These are phyloP conservation scores for Monochamus alternatus DNA, from an alignment of 2,888 invertebrate genomes.

Conservation along the genomic window DNA sequence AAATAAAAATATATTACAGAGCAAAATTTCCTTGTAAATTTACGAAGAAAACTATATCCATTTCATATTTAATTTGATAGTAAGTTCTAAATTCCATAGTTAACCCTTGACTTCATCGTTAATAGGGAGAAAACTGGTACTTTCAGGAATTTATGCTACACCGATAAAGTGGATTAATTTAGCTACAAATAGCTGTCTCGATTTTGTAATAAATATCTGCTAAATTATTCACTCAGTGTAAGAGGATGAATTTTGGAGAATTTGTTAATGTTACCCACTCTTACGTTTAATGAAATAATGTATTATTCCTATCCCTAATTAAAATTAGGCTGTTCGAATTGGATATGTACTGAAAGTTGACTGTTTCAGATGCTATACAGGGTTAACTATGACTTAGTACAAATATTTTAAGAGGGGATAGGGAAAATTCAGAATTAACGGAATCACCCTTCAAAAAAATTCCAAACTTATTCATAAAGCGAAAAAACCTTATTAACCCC, in stretches of 20 bases:
- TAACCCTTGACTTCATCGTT: slow-evolving; percentile 12
- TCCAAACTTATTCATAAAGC: no score
- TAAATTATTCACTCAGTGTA: neutral
- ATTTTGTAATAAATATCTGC: neutral
- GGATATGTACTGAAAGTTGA: no score
- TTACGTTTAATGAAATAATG: neutral
- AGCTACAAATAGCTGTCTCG: neutral
- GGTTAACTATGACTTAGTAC: no score
- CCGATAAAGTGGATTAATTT: neutral
- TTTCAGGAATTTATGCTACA: neutral
- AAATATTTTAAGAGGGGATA: no score
- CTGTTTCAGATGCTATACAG: no score
- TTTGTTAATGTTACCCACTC: neutral
- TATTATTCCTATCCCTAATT: no score
- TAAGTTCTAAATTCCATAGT: slow-evolving; percentile 4
- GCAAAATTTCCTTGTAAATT: no score
- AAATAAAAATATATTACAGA: no score
- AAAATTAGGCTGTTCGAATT: no score
- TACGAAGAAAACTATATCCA: neutral
- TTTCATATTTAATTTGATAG: slow-evolving; percentile 2
- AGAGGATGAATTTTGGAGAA: neutral
- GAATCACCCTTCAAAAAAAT: no score
- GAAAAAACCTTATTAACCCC: no score
- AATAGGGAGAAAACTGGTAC: neutral
- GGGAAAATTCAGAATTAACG: no score